phyloP scores from a whole-genome alignment of 2,797 vertebrate species.

The Hydrocynus forskahlii region DNA sequence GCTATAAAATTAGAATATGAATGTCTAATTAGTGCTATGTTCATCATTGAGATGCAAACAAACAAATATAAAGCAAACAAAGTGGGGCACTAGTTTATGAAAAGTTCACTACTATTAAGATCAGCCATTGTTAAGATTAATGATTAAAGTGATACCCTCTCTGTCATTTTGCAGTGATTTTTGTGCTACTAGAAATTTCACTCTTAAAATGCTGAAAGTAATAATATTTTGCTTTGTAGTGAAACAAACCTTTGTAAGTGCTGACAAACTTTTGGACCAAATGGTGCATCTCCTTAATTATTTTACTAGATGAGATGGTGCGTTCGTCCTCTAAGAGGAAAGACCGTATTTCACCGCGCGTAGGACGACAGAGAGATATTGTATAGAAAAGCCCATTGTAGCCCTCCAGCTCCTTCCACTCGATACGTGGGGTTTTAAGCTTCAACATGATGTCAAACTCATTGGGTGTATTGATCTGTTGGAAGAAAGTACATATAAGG shows the following conservation, averaged over 20 bases:
- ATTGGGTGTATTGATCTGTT: slow-evolving; percentile 65
- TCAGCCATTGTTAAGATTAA: too few species aligned
- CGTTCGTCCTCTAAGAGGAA: slow-evolving; percentile 65
- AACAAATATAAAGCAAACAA: too few species aligned
- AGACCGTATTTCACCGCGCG: slow-evolving; percentile 54
- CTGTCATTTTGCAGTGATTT: too few species aligned
- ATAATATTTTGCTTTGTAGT: background rate
- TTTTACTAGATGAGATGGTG: slow-evolving; percentile 60
- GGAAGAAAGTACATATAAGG: background rate
- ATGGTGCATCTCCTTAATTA: slow-evolving; percentile 59
- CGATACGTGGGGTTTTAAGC: slow-evolving; percentile 52
- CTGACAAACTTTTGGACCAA: slow-evolving; percentile 67
- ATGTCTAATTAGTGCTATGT: too few species aligned
- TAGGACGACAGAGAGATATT: slow-evolving; percentile 49
- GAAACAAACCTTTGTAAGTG: slow-evolving; percentile 63
- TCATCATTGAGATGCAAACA: too few species aligned
- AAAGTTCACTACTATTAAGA: too few species aligned
- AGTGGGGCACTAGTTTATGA: too few species aligned
- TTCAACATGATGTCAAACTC: slow-evolving; percentile 73
- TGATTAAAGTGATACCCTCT: too few species aligned
- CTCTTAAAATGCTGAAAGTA: background rate
- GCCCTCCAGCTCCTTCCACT: slow-evolving; percentile 43
- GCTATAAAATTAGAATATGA: too few species aligned
- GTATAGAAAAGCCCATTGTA: slow-evolving; percentile 64
- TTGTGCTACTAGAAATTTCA: background rate